These are phyloP conservation scores for Chrysodeixis includens DNA, from an alignment of 2,888 invertebrate species.

Conservation along the genomic window DNA sequence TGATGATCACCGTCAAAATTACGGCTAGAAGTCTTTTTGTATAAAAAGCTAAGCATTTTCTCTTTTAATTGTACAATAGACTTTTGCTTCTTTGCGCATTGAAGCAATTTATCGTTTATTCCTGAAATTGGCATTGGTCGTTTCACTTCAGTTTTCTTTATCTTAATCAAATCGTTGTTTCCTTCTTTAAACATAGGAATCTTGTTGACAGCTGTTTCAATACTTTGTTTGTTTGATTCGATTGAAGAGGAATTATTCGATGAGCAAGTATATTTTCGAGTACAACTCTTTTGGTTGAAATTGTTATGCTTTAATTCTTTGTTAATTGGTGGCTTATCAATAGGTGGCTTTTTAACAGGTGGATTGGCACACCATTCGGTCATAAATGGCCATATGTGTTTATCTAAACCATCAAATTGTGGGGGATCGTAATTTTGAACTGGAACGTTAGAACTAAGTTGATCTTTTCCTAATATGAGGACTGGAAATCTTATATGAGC, in stretches of 20 bases:
- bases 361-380: conserved; percentile 64
- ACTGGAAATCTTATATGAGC: conserved; percentile 74
- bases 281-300: background rate
- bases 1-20: conserved; percentile 34
- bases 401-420: conserved; percentile 75
- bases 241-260: conserved; percentile 14
- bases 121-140: conserved; percentile 28
- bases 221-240: conserved; percentile 23
- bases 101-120: conserved; percentile 42
- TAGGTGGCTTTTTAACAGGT: conserved; percentile 3
- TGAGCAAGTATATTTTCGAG: conserved; percentile 11
- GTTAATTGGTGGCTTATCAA: no score
- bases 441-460: conserved; percentile 68
- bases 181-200: conserved; percentile 15
- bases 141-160: conserved; percentile 41
- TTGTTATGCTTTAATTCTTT: conserved; percentile 9
- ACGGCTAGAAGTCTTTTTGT: conserved; percentile 65
- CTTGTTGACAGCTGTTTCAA: conserved; percentile 14
- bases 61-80: conserved; percentile 72
- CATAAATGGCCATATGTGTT: conserved; percentile 83
- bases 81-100: conserved; percentile 55
- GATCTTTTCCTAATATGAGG: conserved; percentile 76
- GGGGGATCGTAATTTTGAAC: conserved; percentile 65
- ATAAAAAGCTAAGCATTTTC: conserved; percentile 74
- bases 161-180: conserved; percentile 26